Evolutionary conservation across 2,113 vertebrate genomes (phyloP).

Genomic region (Lycocorax pyrrhopterus): DNA sequence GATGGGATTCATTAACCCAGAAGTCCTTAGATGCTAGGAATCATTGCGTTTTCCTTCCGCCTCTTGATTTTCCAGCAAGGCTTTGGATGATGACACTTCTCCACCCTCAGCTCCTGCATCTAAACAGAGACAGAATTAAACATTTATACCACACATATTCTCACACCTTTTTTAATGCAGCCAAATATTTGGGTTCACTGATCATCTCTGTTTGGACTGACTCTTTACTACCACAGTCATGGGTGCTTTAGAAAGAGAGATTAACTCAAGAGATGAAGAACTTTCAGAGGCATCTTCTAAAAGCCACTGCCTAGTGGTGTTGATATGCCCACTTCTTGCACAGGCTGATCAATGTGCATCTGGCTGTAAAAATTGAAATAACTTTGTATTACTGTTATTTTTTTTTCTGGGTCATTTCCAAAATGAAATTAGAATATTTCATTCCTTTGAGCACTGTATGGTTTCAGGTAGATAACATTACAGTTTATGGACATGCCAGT

Average conservation of each 20-base stretch:
- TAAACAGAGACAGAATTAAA: conserved; percentile 31
- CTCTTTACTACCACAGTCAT: not conserved
- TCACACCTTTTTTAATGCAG: not conserved
- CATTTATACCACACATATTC: not conserved
- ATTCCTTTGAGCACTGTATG: not conserved
- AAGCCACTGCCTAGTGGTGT: not conserved
- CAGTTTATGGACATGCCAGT: not conserved
- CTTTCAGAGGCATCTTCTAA: not conserved
- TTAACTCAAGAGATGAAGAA: not conserved
- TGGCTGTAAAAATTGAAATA: not conserved
- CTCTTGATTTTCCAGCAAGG: conserved; percentile 60
- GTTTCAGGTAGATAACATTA: not conserved
- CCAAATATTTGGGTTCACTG: not conserved
- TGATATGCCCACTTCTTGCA: not conserved
- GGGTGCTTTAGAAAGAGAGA: not conserved
- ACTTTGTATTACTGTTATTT: not conserved
- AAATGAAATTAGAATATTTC: not conserved
- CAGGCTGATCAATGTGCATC: not conserved
- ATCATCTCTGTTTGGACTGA: not conserved
- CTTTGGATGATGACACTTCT: conserved; percentile 62
- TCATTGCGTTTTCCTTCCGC: conserved; percentile 42
- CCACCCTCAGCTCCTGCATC: conserved; percentile 72
- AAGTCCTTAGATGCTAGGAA: conserved; percentile 36
- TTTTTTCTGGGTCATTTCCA: not conserved
- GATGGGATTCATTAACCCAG: not conserved